Base-by-base conservation (phyloP, 1,140 invertebrate genomes). In the Oedothorax gibbosus region DNA sequence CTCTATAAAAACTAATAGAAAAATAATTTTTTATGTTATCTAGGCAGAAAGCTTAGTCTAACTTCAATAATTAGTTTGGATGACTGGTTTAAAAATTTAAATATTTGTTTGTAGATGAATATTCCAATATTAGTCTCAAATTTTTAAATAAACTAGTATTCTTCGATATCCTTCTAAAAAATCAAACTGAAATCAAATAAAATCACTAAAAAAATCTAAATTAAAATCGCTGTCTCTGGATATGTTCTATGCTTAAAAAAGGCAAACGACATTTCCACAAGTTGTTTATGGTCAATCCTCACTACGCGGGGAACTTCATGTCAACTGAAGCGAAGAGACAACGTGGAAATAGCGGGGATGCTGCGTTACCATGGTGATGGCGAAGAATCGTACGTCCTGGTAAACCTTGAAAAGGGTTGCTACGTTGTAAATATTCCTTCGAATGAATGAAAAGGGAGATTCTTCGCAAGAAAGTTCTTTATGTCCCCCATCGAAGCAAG, bases 331-430 rank as follows among this genome's bases (percentile, higher is more conserved):
- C 81, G 57, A 73, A 65, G 57, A 69, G 71, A 84, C 71, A 84
- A 75, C 81, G 72, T 76, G 81, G 71, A 76, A 84, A 84, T 84
- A 82, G 81, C 72, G 72, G 77, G 79, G 81, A 84, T 84, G 81
- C 81, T 84, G 15, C 65, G 81, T 84, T 76, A 49, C 81, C 51
- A 84, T 84, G 62, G 72, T 68, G 57, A 84, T n/a, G 64, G 81
- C 71, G 81, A 76, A 75, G 76, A 84, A 50, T 84, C 81, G 53
- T 66, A 21, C 81, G 76, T 84, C 72, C 81, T 84, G 81, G 72
- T 15, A 51, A 64, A 15, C 49, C 21, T 6, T 15, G 9, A 54
- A n/a, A 11, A 64, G 21, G 76, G 76, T 79, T 79, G 76, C 76
- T 51, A 51, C 62, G 62, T 79, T 20, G 50, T 35, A 60, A 57